Evolutionary conservation across 2,797 vertebrate species (phyloP).

Genomic region (Parotocinclus haroldoi): DNA sequence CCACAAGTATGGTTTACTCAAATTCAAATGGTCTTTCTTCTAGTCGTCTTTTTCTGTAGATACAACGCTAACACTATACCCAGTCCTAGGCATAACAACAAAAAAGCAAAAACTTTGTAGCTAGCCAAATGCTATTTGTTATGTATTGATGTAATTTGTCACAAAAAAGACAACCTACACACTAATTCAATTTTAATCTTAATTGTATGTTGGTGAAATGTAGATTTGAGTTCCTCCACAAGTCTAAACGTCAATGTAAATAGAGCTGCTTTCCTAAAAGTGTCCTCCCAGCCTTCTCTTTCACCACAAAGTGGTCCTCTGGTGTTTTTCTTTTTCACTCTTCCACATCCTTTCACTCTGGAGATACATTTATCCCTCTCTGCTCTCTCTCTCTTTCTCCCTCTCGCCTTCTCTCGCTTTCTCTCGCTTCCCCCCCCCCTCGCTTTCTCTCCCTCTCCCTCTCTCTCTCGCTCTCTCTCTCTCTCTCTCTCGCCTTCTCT

Average conservation of each 20-base stretch:
- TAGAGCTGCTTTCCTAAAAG: too few relatives aligned
- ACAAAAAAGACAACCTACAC: neutral
- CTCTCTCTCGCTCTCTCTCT: conserved; percentile 1
- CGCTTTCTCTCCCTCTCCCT: neutral
- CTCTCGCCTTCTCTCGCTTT: conserved; percentile 37
- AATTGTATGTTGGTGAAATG: conserved; percentile 46
- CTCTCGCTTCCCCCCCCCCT: too few relatives aligned
- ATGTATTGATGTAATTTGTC: too few relatives aligned
- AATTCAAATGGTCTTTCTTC: too few relatives aligned
- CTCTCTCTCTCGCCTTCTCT: conserved; percentile 40
- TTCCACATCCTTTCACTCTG: neutral
- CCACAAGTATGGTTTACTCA: too few relatives aligned
- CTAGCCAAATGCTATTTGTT: too few relatives aligned
- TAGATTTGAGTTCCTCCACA: too few relatives aligned
- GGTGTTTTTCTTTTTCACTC: conserved; percentile 41
- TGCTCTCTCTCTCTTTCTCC: conserved; percentile 33
- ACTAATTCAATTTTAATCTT: conserved; percentile 45
- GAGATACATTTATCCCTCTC: neutral
- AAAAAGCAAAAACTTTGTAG: too few relatives aligned
- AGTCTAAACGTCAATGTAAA: too few relatives aligned
- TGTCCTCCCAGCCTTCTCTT: neutral
- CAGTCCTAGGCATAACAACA: too few relatives aligned
- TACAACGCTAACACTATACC: too few relatives aligned
- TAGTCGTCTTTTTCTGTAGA: too few relatives aligned
- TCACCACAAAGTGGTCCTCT: conserved; percentile 37